Conservation (phyloP, 2,888 invertebrate genomes). For the Euproctis similis region DNA sequence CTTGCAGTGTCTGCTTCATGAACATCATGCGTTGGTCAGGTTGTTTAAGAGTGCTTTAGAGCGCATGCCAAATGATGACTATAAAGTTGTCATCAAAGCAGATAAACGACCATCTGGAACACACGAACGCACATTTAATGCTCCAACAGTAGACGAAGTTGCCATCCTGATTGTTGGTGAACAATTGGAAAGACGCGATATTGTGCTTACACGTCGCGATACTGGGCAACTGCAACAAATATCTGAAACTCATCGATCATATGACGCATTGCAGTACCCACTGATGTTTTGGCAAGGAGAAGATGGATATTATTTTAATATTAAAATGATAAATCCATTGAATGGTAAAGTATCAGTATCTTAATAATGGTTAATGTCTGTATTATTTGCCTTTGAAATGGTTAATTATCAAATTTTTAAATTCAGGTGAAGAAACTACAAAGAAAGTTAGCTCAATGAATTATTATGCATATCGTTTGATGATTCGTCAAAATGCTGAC, state of each 20-base stretch:
- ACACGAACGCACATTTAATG: slow-evolving; percentile 5
- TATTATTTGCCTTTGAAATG: too few relatives aligned
- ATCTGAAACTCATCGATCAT: slow-evolving; percentile 5
- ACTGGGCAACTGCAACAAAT: slow-evolving; percentile 8
- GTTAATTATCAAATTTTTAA: too few relatives aligned
- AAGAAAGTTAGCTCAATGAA: too few relatives aligned
- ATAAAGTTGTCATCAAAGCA: too few relatives aligned
- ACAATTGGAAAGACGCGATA: slow-evolving; percentile 15
- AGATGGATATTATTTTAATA: slow-evolving; percentile 24
- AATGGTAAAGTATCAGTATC: slow-evolving; percentile 1
- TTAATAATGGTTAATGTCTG: too few relatives aligned
- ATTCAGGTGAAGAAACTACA: slow-evolving; percentile 14
- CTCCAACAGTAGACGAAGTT: slow-evolving; percentile 25
- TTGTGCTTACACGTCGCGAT: slow-evolving; percentile 11
- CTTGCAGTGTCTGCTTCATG: too few relatives aligned
- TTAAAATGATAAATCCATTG: slow-evolving; percentile 15
- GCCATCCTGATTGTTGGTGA: slow-evolving; percentile 25
- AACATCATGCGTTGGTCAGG: too few relatives aligned
- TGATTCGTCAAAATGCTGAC: slow-evolving; percentile 18
- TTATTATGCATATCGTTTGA: slow-evolving; percentile 18
- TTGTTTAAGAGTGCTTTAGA: too few relatives aligned
- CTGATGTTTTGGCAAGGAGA: slow-evolving; percentile 25
- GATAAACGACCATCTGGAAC: too few relatives aligned
- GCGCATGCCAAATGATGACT: too few relatives aligned
- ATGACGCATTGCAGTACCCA: slow-evolving; percentile 5